Evolutionary conservation across 2,113 vertebrate species (phyloP).

Genomic region (zebrafish (Danio rerio)): DNA sequence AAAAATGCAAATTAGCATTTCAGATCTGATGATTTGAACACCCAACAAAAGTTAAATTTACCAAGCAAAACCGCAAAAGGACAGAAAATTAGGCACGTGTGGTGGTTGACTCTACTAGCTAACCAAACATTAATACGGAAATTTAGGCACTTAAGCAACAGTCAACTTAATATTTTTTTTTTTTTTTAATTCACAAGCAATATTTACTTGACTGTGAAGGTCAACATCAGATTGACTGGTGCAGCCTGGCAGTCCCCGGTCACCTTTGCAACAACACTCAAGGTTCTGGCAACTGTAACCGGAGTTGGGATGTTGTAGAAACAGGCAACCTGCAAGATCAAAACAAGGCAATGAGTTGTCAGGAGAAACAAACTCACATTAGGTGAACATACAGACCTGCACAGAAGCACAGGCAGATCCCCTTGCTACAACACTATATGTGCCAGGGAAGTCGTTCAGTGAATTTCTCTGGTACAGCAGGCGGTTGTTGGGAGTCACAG

Average conservation of each 20-base stretch:
- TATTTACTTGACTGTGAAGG: neutral
- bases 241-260: neutral
- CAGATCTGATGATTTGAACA: neutral
- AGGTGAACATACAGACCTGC: constrained; percentile 27
- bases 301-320: neutral
- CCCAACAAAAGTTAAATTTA: too few relatives aligned
- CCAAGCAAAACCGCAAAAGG: too few relatives aligned
- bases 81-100: too few relatives aligned
- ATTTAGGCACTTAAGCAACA: too few relatives aligned
- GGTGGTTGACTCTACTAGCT: too few relatives aligned
- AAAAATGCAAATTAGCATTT: neutral
- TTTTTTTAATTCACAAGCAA: too few relatives aligned
- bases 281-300: too few relatives aligned
- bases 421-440: constrained; percentile 65
- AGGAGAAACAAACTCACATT: neutral
- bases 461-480: constrained; percentile 66
- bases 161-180: too few relatives aligned
- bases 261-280: too few relatives aligned
- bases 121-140: too few relatives aligned
- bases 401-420: constrained; percentile 66
- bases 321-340: constrained; percentile 59
- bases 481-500: constrained; percentile 65
- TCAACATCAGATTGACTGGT: neutral
- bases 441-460: constrained; percentile 69
- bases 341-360: neutral